Conservation (phyloP, 2,888 invertebrate genomes). For the Epirrita christyi region DNA sequence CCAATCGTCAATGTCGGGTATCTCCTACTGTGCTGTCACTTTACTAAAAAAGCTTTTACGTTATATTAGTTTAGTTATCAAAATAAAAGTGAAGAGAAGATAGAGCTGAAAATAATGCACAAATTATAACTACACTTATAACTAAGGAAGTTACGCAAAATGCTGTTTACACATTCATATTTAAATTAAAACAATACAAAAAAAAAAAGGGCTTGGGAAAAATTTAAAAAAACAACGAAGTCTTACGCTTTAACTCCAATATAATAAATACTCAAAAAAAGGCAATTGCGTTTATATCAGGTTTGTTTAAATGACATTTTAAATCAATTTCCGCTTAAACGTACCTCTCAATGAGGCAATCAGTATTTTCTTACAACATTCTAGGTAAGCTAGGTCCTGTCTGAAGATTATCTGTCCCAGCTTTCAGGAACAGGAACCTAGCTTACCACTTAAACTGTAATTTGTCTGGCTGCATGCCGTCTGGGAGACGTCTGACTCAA, state of each 20-base stretch:
- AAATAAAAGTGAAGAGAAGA: constrained; percentile 17
- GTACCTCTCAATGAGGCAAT: too few species aligned
- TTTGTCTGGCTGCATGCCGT: constrained; percentile 35
- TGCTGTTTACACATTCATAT: constrained; percentile 15
- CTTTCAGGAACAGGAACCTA: constrained; percentile 8
- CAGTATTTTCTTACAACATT: too few species aligned
- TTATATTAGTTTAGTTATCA: constrained; percentile 37
- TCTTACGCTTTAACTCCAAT: too few species aligned
- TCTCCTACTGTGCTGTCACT: constrained; percentile 82
- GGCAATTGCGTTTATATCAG: too few species aligned
- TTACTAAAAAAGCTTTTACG: constrained; percentile 58
- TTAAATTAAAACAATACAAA: constrained; percentile 1
- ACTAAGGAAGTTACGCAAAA: constrained; percentile 20
- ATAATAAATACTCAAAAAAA: too few species aligned
- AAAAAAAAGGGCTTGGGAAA: not conserved
- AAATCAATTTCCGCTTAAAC: too few species aligned
- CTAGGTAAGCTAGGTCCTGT: too few species aligned
- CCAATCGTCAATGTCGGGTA: constrained; percentile 73
- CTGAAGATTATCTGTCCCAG: not conserved
- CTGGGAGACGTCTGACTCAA: constrained; percentile 32
- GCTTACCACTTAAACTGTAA: constrained; percentile 39
- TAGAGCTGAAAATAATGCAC: constrained; percentile 29
- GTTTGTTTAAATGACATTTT: too few species aligned
- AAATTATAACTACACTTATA: constrained; percentile 25
- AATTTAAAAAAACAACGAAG: too few species aligned